Evolutionary conservation across 2,113 vertebrate species (phyloP).

Genomic region (Hemichromis elongatus): DNA sequence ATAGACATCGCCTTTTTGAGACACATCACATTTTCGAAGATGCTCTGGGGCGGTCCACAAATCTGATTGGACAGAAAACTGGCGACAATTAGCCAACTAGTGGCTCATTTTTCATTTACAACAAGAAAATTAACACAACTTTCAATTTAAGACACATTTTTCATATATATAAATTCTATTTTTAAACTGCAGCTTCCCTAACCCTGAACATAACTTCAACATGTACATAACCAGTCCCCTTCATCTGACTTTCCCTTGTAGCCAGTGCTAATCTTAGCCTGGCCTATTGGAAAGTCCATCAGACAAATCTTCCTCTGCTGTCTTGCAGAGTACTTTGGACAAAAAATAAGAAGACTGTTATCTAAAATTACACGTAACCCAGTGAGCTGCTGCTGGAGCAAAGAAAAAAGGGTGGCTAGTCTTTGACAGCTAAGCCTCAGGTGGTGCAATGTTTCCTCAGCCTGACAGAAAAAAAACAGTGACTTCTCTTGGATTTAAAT

Average conservation of each 20-base stretch:
- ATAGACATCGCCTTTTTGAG: slow-evolving; percentile 95
- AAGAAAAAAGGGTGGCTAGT: neutral
- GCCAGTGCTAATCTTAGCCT: neutral
- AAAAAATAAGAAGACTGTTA: neutral
- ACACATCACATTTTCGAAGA: slow-evolving; percentile 79
- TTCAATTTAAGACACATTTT: neutral
- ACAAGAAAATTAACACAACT: neutral
- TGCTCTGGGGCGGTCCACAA: slow-evolving; percentile 94
- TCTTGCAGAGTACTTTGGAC: neutral
- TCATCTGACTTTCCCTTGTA: neutral
- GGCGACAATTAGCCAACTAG: too few relatives aligned
- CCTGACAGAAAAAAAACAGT: neutral
- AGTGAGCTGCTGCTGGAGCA: neutral
- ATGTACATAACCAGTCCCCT: neutral
- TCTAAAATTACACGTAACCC: neutral
- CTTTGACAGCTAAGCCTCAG: neutral
- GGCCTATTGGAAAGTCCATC: rapidly evolving
- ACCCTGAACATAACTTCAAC: neutral
- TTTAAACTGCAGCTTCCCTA: neutral
- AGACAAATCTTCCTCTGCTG: neutral
- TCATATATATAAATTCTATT: neutral
- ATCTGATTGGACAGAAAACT: slow-evolving; percentile 63
- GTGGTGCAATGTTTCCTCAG: neutral
- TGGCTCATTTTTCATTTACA: too few relatives aligned
- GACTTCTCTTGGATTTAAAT: too few relatives aligned